A percentile compares a stretch with the other conserved stretches of the same genome.
Conservation (phyloP, 2,888 invertebrate species). For the Homarus gammarus region DNA sequence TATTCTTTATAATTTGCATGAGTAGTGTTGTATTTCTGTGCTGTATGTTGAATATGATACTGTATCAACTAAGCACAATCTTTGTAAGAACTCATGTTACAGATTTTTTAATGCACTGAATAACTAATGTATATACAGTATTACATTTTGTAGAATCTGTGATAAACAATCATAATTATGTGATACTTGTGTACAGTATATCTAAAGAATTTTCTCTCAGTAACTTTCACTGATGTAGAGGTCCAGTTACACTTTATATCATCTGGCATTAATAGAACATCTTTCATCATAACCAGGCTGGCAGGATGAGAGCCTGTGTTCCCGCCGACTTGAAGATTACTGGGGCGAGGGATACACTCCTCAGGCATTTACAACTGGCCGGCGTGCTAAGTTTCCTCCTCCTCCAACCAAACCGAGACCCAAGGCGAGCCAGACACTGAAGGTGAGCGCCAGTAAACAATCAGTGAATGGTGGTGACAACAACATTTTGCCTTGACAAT, state of each 20-base stretch:
- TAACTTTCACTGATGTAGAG: no score
- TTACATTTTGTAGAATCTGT: no score
- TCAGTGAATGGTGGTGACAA: background rate
- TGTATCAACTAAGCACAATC: no score
- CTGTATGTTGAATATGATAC: no score
- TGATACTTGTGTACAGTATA: no score
- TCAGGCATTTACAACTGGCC: conserved; percentile 86
- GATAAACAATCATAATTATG: no score
- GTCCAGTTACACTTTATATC: background rate
- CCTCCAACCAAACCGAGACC: conserved; percentile 77
- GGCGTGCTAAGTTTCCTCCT: conserved; percentile 82
- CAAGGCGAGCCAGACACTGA: conserved; percentile 74
- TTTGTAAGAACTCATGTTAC: no score
- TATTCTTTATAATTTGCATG: no score
- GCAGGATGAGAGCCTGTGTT: conserved; percentile 79
- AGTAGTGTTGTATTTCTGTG: no score
- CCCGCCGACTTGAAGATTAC: conserved; percentile 77
- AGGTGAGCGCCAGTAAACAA: conserved; percentile 52
- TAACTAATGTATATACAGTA: no score
- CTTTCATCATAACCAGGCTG: conserved; percentile 77
- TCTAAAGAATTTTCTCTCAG: no score
- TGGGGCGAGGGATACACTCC: conserved; percentile 82
- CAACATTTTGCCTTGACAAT: background rate
- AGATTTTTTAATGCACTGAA: no score
- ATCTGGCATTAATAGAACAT: background rate